Evolutionary conservation across 2,797 vertebrate species (phyloP).

Genomic region (Phaenicophaeus curvirostris): DNA sequence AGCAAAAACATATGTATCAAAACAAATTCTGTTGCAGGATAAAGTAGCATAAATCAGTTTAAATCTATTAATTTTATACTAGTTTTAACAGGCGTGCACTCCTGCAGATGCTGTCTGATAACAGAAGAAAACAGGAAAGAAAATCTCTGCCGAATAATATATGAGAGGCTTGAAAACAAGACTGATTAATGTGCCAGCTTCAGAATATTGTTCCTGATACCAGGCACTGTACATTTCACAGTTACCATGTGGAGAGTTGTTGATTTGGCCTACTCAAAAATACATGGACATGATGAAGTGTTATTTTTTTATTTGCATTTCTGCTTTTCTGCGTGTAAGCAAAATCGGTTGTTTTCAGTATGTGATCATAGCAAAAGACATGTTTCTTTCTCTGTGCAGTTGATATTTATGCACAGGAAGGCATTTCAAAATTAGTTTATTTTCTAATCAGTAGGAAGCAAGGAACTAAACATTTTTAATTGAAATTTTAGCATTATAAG

Average conservation of each 20-base stretch:
- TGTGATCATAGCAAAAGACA: constrained; percentile 53
- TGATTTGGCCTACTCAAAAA: constrained; percentile 77
- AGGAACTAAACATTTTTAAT: background rate
- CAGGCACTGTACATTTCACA: constrained; percentile 78
- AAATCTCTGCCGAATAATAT: constrained; percentile 70
- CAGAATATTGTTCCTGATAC: constrained; percentile 77
- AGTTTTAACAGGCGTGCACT: constrained; percentile 68
- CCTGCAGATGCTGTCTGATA: constrained; percentile 75
- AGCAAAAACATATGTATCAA: constrained; percentile 74
- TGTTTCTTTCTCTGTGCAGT: constrained; percentile 39
- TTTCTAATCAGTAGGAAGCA: constrained; percentile 47
- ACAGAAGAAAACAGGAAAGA: constrained; percentile 68
- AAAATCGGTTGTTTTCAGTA: constrained; percentile 65
- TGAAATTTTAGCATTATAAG: constrained; percentile 27
- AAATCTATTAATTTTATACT: constrained; percentile 75
- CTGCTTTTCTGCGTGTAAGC: constrained; percentile 67
- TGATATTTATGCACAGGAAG: constrained; percentile 41
- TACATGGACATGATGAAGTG: constrained; percentile 77
- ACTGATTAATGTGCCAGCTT: constrained; percentile 77
- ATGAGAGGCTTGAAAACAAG: constrained; percentile 76
- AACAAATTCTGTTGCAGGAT: constrained; percentile 74
- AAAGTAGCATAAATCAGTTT: constrained; percentile 71
- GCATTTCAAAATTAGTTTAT: constrained; percentile 36
- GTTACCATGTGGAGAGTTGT: constrained; percentile 78
- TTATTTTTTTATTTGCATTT: constrained; percentile 75